Base-by-base conservation (phyloP, 92 coral and sea anemone species). In the Porites evermanni region DNA sequence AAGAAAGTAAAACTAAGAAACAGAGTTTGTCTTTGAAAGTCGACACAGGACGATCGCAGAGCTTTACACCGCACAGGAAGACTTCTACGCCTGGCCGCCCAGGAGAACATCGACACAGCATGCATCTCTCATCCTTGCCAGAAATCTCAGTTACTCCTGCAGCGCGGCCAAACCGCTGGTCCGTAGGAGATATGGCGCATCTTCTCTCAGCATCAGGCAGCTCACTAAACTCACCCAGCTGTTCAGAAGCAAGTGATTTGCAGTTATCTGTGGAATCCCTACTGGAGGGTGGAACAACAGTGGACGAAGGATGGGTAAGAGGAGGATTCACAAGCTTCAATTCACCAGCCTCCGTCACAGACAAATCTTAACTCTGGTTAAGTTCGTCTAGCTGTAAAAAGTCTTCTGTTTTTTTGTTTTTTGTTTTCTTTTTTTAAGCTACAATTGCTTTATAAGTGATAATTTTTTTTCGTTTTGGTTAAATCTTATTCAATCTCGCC, bases 91-190 rank as follows among this genome's bases (percentile, higher is more conserved):
- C 94, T 44, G 86, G 58, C 53, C 78, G 64, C 65, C 2, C 50
- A 52, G 78, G 11, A 11, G 21, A 63, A 20, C 6, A 20, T n/a
- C 71, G 90, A 21, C 75, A 76, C 68, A 84, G 89, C 71, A 21
- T 84, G 38, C 85, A 87, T 51, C 50, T 82, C 77, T 66, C 93
- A 81, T 92, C 95, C 59, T 91, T 92, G 29, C 95, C 93, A 53
- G 93, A 92, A 51, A 61, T 89, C 38, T 78, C 89, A 54, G 58
- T 16, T 32, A 58, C 83, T 60, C 70, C 88, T 14, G 6, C 23
- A 9, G 4, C 82, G 8, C 75, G 63, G 70, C 83, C 83, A 17
- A 85, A 85, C 56, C 88, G 88, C 69, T 85, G 88, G 88, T 85
- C 88, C 11, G 13, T 76, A 1, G 77, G 82, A 4, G 88, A 85